phyloP scores from a whole-genome alignment of 2,113 vertebrate genomes.

The Nothocercus nigrocapillus region DNA sequence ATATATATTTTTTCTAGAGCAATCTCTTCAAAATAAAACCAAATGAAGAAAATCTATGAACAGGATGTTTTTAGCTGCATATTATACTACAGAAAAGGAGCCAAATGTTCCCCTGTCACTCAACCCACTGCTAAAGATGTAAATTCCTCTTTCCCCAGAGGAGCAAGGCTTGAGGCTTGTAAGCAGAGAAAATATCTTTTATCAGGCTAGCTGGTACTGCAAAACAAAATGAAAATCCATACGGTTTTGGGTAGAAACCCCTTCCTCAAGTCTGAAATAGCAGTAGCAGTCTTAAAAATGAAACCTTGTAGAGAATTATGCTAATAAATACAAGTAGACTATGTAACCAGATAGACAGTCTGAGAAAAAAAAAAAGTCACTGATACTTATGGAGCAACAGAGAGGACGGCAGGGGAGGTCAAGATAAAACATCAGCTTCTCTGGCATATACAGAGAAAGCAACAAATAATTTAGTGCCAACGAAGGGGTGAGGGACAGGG shows the following conservation, averaged over 20 bases:
- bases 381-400: slow-evolving; percentile 5
- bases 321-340: neutral
- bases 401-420: neutral
- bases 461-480: neutral
- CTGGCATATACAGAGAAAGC: neutral
- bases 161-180: neutral
- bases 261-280: neutral
- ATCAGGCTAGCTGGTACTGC: neutral
- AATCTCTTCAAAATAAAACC: neutral
- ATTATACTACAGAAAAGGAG: neutral
- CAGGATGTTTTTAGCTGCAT: slow-evolving; percentile 52
- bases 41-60: slow-evolving; percentile 51
- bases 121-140: neutral
- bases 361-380: neutral
- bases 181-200: neutral
- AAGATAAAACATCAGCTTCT: neutral
- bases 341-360: neutral
- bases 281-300: neutral
- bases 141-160: slow-evolving; percentile 32
- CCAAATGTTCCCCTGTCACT: slow-evolving; percentile 50
- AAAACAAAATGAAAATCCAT: neutral
- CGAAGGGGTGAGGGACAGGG: neutral
- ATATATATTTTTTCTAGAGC: slow-evolving; percentile 17
- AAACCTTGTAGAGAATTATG: neutral
- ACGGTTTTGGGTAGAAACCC: neutral